These are phyloP conservation scores for Heptranchias perlo DNA, from an alignment of 2,113 vertebrate species.

Conservation along the genomic window DNA sequence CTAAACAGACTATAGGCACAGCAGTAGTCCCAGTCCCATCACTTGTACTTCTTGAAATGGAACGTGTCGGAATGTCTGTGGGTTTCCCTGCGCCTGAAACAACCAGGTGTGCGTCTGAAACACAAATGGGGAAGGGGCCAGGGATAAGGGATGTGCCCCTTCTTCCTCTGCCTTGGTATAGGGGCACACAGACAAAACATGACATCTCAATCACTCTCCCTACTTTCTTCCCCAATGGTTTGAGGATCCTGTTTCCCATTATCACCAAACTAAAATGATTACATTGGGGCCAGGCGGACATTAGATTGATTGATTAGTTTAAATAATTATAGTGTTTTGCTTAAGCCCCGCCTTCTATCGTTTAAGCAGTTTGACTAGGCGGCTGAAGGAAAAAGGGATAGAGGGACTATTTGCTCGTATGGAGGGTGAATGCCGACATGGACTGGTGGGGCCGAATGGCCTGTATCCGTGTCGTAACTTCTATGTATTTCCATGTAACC, in stretches of 20 bases:
- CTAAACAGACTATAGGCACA: not conserved
- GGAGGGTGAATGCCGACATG: not conserved
- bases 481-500: not conserved
- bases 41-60: too few relatives aligned
- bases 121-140: not conserved
- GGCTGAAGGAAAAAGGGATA: not conserved
- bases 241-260: not conserved
- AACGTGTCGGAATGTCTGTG: too few relatives aligned
- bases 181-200: too few relatives aligned
- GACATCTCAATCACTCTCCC: not conserved
- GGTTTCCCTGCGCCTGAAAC: too few relatives aligned
- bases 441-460: not conserved
- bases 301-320: not conserved
- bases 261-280: not conserved
- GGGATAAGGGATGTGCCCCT: not conserved
- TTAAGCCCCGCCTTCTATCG: not conserved
- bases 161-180: not conserved
- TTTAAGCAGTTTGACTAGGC: not conserved
- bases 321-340: not conserved
- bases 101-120: not conserved
- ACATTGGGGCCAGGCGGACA: not conserved
- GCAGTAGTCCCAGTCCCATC: too few relatives aligned
- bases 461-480: not conserved
- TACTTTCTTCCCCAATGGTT: not conserved
- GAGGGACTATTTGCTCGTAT: not conserved